phyloP scores from a whole-genome alignment of 2,797 vertebrate species.

The Thripadectes ignobilis region DNA sequence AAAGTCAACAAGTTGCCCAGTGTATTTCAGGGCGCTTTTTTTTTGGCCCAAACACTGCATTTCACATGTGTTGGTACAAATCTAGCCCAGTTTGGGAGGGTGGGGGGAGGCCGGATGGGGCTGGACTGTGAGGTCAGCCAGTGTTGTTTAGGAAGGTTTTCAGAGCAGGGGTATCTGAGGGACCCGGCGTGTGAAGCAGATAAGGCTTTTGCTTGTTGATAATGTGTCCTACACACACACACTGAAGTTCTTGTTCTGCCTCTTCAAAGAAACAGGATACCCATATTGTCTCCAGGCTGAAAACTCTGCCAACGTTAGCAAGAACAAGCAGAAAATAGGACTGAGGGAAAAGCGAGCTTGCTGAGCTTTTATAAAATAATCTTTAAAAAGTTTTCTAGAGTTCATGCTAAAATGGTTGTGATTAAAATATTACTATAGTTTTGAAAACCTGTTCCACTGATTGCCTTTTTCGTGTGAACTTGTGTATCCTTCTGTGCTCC shows the following conservation, averaged over 20 bases:
- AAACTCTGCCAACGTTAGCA: conserved; percentile 20
- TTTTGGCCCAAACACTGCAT: background rate
- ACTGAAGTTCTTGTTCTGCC: background rate
- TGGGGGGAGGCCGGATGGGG: background rate
- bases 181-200: background rate
- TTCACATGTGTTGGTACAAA: background rate
- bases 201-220: conserved; percentile 9
- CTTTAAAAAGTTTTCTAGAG: background rate
- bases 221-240: background rate
- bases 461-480: conserved; percentile 1
- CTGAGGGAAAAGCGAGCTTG: background rate
- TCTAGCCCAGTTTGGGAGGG: background rate
- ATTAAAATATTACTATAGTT: background rate
- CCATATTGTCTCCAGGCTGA: conserved; percentile 36
- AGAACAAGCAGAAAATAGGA: background rate
- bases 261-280: conserved; percentile 42
- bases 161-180: background rate
- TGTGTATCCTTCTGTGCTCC: background rate
- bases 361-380: conserved; percentile 46
- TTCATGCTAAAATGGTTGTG: background rate
- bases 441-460: background rate
- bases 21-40: background rate
- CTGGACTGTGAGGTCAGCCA: background rate
- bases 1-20: background rate
- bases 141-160: background rate